Base-by-base conservation (phyloP, 2,113 vertebrate genomes). In the Megaceryle torquata region DNA sequence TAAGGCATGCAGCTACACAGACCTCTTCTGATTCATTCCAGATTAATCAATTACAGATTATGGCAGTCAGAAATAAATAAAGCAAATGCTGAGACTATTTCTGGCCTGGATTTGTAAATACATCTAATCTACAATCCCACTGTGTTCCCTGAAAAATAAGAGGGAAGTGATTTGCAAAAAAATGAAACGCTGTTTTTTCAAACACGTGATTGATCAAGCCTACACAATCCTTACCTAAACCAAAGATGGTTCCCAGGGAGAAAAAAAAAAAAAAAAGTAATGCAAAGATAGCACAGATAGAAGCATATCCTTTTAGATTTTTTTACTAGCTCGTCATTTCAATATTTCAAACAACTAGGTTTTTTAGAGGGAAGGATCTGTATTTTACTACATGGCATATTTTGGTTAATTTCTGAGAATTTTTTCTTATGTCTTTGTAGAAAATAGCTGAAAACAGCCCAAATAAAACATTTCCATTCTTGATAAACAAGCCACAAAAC, bases 361-460 rank as follows among this genome's bases (percentile, higher is more conserved):
- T 53, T 80, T 65, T 37, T 15, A 48, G 50, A 33, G 16, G 28
- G 26, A 67, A 76, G 7, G 6, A 35, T 56, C 82, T 37, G n/a
- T 8, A 26, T n/a, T 59, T 96, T 75, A 76, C 33, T 82, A 93
- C 68, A 87, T 8, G 17, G 76, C 3, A 22, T 83, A 95, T 93
- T 91, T 95, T 93, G 16, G 56, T 84, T 95, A 82, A 88, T 95
- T 97, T 95, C 57, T 89, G 71, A 94, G 84, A 80, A 17, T 56
- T 92, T 89, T 89, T 94, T 83, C 35, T 95, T 96, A 60, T 92
- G 37, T 82, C 93, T 71, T 75, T 28, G 18, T 44, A 95, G 86
- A 86, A 97, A 97, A 96, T 87, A 88, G 82, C 81, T 97, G 88
- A 96, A 97, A 96, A 95, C 57, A 97, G 97, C 97, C 89, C 86